phyloP scores from a whole-genome alignment of 2,797 vertebrate species.

The Coilia nasus region DNA sequence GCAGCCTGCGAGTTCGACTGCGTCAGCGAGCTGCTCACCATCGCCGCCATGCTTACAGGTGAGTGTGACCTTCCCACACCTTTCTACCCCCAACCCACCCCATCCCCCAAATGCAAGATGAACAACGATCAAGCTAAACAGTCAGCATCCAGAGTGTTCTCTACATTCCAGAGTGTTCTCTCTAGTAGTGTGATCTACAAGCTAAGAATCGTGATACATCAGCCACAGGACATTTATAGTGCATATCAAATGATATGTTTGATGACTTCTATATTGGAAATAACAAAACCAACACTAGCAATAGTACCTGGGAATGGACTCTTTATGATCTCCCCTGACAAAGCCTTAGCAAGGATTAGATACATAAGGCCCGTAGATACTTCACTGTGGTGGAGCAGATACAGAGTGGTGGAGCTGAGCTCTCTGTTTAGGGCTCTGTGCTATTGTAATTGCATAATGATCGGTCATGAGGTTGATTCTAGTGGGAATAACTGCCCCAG shows the following conservation, averaged over 20 bases:
- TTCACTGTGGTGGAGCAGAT: background rate
- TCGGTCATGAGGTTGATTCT: background rate
- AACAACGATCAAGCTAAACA: no score
- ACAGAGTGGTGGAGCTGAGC: background rate
- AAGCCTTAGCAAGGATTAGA: no score
- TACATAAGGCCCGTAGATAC: no score
- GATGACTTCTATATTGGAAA: background rate
- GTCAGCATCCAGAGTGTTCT: no score
- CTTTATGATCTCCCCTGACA: no score
- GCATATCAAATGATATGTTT: background rate
- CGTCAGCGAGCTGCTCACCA: slow-evolving; percentile 91
- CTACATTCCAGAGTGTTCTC: no score
- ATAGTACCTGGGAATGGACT: no score
- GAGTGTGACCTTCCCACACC: slow-evolving; percentile 9
- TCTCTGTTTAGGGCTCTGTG: background rate
- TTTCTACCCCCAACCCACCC: background rate
- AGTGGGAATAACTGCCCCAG: background rate
- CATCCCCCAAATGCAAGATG: no score
- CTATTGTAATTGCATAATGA: background rate
- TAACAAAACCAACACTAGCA: no score
- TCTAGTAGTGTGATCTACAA: no score
- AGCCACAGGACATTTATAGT: no score
- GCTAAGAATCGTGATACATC: no score
- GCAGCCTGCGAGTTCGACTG: slow-evolving; percentile 94
- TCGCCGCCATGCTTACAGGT: slow-evolving; percentile 94